phyloP scores from a whole-genome alignment of 2,113 vertebrate species.

The Anoplopoma fimbria region DNA sequence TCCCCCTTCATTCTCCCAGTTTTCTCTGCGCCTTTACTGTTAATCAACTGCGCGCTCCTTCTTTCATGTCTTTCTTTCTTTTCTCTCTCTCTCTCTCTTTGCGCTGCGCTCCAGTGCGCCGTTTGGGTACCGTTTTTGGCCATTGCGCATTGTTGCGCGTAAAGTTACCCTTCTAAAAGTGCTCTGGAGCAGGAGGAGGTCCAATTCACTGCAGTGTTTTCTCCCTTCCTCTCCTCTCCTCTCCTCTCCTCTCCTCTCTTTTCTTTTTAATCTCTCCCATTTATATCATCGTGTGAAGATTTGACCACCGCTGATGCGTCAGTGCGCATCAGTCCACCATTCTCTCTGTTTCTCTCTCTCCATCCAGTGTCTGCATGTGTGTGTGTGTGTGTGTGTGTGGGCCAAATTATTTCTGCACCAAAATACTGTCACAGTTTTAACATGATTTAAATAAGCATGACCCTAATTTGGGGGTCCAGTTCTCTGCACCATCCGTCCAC shows the following conservation, averaged over 20 bases:
- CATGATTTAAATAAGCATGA: background rate
- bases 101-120: background rate
- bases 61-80: no score
- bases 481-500: background rate
- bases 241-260: background rate
- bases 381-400: background rate
- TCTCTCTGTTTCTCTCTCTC: background rate
- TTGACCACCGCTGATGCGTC: background rate
- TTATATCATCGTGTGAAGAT: background rate
- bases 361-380: background rate
- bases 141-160: constrained; percentile 55
- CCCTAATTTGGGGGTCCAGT: background rate
- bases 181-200: background rate
- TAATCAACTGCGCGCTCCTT: background rate
- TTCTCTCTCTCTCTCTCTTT: no score
- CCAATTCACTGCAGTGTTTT: constrained; percentile 10
- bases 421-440: background rate
- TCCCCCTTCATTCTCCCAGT: no score
- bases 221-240: background rate
- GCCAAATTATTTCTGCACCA: background rate
- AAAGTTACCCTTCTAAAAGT: constrained; percentile 9
- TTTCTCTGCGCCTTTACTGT: background rate
- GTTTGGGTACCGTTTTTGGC: constrained; percentile 35
- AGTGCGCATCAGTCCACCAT: constrained; percentile 3
- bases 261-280: background rate